These are phyloP conservation scores for Oxyura jamaicensis DNA, from an alignment of 2,113 vertebrate species.

Conservation along the genomic window DNA sequence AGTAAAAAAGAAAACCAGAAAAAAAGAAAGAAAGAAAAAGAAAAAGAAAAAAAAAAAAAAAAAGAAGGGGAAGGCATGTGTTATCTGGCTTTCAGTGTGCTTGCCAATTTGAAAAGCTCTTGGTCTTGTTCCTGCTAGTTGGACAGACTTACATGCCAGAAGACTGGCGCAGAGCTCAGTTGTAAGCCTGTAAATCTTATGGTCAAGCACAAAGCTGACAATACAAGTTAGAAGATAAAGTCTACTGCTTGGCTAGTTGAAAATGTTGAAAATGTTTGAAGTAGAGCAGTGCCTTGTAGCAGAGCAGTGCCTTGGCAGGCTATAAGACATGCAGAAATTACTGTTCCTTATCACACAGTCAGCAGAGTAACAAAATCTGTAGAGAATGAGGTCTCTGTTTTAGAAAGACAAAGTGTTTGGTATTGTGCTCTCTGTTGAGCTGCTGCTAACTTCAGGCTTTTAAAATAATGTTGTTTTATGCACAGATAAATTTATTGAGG, in stretches of 20 bases:
- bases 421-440: neutral
- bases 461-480: neutral
- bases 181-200: slow-evolving; percentile 16
- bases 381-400: neutral
- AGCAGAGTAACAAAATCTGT: neutral
- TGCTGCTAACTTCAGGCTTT: neutral
- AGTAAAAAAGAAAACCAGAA: neutral
- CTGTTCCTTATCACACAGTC: neutral
- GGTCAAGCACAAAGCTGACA: slow-evolving; percentile 34
- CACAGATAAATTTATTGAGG: neutral
- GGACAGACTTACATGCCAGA: neutral
- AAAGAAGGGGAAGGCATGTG: accelerated
- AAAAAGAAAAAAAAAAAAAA: neutral
- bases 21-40: neutral
- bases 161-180: neutral
- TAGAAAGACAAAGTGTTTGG: neutral
- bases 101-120: neutral
- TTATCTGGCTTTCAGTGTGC: neutral
- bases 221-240: neutral
- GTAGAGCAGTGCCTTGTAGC: neutral
- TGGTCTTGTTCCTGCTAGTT: neutral
- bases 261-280: neutral
- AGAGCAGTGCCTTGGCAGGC: neutral
- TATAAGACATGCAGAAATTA: neutral
- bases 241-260: neutral